These are phyloP conservation scores for Chrysocyon brachyurus DNA, from an alignment of 2,797 vertebrate genomes.

Conservation along the genomic window DNA sequence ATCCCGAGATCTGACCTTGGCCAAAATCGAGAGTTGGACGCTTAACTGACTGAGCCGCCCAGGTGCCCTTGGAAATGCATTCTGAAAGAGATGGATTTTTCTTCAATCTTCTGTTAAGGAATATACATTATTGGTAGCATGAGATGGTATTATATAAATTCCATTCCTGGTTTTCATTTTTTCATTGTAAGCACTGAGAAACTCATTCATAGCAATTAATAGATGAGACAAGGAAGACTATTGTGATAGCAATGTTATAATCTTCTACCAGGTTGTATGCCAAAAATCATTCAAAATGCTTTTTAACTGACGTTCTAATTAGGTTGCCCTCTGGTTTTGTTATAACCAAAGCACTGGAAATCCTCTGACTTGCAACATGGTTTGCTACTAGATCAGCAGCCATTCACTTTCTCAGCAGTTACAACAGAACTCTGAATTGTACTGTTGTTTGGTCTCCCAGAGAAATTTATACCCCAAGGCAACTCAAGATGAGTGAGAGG, in stretches of 20 bases:
- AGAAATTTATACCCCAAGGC: background rate
- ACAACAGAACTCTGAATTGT: slow-evolving; percentile 45
- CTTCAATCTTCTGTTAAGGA: background rate
- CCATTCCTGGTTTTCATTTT: background rate
- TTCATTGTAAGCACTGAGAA: slow-evolving; percentile 22
- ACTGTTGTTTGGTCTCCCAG: slow-evolving; percentile 35
- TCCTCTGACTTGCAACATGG: slow-evolving; percentile 62
- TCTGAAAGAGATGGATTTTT: background rate
- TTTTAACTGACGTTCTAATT: slow-evolving; percentile 57
- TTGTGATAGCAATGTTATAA: background rate
- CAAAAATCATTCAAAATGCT: background rate
- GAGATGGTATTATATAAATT: background rate
- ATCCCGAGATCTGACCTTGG: background rate
- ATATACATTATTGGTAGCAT: background rate
- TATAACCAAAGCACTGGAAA: background rate
- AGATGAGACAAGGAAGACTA: background rate
- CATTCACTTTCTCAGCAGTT: slow-evolving; percentile 33
- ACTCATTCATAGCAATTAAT: background rate
- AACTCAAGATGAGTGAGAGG: background rate
- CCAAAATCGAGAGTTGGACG: background rate
- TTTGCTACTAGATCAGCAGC: slow-evolving; percentile 10
- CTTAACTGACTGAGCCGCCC: background rate
- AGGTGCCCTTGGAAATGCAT: background rate
- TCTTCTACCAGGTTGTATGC: background rate
- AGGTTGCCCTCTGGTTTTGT: slow-evolving; percentile 28